Evolutionary conservation across 2,113 vertebrate species (phyloP), one percentile per base, ranked within the genome.

Genomic region (Choloepus hoffmanni): DNA sequence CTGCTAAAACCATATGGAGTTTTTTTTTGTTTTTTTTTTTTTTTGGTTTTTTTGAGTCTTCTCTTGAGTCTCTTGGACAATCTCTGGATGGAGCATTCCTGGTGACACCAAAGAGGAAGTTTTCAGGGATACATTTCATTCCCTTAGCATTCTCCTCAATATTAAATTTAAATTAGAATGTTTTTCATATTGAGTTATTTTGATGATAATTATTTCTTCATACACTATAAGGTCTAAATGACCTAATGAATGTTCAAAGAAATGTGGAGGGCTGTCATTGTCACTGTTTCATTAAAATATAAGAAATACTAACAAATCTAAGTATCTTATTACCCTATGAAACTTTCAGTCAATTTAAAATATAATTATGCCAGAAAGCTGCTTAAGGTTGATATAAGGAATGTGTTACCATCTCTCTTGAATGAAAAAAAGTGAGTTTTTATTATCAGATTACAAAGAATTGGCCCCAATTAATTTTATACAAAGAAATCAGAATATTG

Each of bases 121-220:
- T 95, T 89, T 90, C 55, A 87, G 18, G 88, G 21, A 84, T 48
- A 67, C 19, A 72, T 90, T 45, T 83, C 40, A 77, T 94, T 92
- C 63, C 72, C 40, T 95, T 85, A 91, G 23, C 53, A 77, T 85
- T 94, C 50, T 81, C 68, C 36, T 95, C 63, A 92, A 72, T 68
- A 62, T 95, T 96, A 94, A 92, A 97, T 95, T 70, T 87, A 58
- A 96, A 97, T 85, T 90, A 92, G 70, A 93, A 93, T 85, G 2
- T 45, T 93, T 96, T 96, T 81, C 45, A 77, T 85, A 72, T 50
- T 82, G 72, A 88, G 5, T 85, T 58, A 23, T 95, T 97, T 97
- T 87, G 45, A 85, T 92, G 53, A 92, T 85, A 50, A 88, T 81
- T 86, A 86, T 94, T 95, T 95, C 30, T 94, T 92, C 62, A 93